phyloP scores from a whole-genome alignment of 1,140 invertebrate genomes.

The Lepidurus couesii region DNA sequence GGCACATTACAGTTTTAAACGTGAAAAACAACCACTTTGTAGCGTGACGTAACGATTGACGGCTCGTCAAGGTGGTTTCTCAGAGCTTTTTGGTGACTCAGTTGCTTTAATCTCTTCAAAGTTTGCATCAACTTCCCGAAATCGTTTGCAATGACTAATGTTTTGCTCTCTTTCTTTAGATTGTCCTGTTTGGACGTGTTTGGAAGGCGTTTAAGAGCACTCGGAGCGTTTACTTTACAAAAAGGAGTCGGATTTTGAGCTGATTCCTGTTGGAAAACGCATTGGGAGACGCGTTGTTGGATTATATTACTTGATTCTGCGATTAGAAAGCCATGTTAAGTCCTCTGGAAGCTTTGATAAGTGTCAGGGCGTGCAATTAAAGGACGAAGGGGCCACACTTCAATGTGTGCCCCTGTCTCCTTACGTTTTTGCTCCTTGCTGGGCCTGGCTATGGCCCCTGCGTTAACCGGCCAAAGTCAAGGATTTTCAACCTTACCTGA shows the following conservation, averaged over 20 bases:
- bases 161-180: not conserved
- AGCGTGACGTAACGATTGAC: not conserved
- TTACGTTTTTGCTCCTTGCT: conserved; percentile 22
- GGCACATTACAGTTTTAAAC: not conserved
- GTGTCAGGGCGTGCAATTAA: not conserved
- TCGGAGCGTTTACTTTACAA: too few relatives aligned
- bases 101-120: not conserved
- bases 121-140: not conserved
- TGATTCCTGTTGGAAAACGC: too few relatives aligned
- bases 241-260: too few relatives aligned
- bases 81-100: not conserved
- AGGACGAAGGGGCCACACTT: conserved; percentile 17
- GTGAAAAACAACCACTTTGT: not conserved
- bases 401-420: conserved; percentile 16
- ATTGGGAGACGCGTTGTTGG: too few relatives aligned
- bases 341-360: not conserved
- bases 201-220: too few relatives aligned
- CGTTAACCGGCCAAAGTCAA: not conserved
- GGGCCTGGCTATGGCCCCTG: conserved; percentile 20
- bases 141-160: not conserved
- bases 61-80: not conserved
- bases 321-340: too few relatives aligned
- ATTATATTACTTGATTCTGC: too few relatives aligned
- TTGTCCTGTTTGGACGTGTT: too few relatives aligned
- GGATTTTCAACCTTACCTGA: conserved; percentile 12